Base-by-base conservation (phyloP, 2,113 vertebrate genomes). In the Megaceryle maxima region DNA sequence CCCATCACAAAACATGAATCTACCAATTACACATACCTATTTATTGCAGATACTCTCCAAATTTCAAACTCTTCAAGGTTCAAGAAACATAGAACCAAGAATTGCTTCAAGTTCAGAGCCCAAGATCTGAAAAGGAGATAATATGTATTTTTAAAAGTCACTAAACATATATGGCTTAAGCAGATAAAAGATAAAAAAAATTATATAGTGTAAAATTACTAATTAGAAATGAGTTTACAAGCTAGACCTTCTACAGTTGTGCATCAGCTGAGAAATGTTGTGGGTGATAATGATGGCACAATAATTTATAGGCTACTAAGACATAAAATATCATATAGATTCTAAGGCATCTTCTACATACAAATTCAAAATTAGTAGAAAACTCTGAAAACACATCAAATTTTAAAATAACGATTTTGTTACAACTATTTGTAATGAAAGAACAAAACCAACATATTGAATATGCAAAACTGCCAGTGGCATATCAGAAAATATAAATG, bases 71-170 rank as follows among this genome's bases (percentile, higher is more conserved):
- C 39, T 88, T 53, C 5, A 13, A 79, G 69, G 37, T 93, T 77
- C 81, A 62, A 17, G 88, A 92, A 76, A 63, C 37, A 56, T 73
- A 62, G 35, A 91, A 84, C 57, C 83, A 87, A 87, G 62, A 90
- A 79, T 17, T 51, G 28, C 9, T 66, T 64, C 73, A 66, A 79
- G 55, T 79, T 89, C 66, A 69, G 53, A 94, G 46, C 76, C 77
- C 70, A 87, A 94, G 67, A 92, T 41, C 96, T 97, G 88, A 56
- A 85, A 92, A 79, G 17, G 14, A 93, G 28, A 87, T 21, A 83
- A 73, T 9, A 64, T 18, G 11, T 53, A 50, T 68, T 67, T 86
- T 87, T 69, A 13, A 31, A 94, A 68, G 14, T 91, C 62, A 73
- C 37, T 83, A 33, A 63, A 92, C 62, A 4, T 39, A 79, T 24